Conservation (phyloP, 2,113 vertebrate species). For the Lucifuga dentata region DNA sequence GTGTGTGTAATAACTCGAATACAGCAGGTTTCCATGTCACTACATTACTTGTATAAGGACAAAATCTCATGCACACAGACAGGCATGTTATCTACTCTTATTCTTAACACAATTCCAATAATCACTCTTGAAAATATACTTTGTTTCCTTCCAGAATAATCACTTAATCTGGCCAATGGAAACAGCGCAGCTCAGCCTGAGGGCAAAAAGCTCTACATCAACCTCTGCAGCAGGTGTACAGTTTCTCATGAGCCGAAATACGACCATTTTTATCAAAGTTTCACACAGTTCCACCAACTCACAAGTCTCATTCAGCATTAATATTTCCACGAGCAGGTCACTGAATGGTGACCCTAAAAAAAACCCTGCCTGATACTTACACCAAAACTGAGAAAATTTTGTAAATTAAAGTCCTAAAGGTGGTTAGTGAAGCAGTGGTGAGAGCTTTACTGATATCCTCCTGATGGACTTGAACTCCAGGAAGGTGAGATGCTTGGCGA, state of each 20-base stretch:
- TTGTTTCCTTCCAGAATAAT: neutral
- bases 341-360: too few species aligned
- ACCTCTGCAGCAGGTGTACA: constrained; percentile 42
- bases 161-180: neutral
- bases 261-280: neutral
- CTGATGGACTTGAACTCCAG: constrained; percentile 97
- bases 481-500: constrained; percentile 98
- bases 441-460: constrained; percentile 97
- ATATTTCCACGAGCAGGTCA: too few species aligned
- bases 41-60: too few species aligned
- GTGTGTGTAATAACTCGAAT: neutral
- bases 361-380: too few species aligned
- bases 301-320: too few species aligned
- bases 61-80: neutral
- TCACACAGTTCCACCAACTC: neutral
- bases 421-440: too few species aligned
- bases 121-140: neutral
- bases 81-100: neutral
- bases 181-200: neutral
- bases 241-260: constrained; percentile 26
- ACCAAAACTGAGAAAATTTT: too few species aligned
- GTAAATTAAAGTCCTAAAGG: too few species aligned
- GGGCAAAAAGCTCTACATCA: constrained; percentile 7
- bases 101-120: constrained; percentile 5
- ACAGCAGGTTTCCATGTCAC: neutral